Evolutionary conservation across 2,888 invertebrate species (phyloP).

Genomic region (Drosophila villosipedis): DNA sequence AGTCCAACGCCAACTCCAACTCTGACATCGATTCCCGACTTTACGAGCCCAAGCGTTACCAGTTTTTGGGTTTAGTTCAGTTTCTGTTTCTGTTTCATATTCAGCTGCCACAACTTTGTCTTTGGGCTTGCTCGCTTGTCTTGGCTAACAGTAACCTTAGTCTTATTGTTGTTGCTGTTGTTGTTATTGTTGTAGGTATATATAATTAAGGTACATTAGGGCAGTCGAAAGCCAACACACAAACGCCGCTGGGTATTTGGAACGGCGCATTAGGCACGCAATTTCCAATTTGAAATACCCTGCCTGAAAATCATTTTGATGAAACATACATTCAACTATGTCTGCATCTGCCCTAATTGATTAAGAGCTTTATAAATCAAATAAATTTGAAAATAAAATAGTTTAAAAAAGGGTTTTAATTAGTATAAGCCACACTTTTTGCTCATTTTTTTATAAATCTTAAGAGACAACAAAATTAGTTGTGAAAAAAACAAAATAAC

Average conservation of each 20-base stretch:
- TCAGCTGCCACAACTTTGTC: slow-evolving; percentile 20
- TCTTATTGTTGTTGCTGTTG: slow-evolving; percentile 22
- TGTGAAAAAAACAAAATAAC: not conserved
- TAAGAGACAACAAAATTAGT: too few species aligned
- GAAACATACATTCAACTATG: not conserved
- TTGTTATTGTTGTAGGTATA: slow-evolving; percentile 33
- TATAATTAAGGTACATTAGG: slow-evolving; percentile 78
- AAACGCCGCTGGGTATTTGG: slow-evolving; percentile 59
- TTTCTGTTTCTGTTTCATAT: slow-evolving; percentile 3
- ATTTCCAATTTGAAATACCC: slow-evolving; percentile 61
- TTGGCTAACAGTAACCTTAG: slow-evolving; percentile 51
- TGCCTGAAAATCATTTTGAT: not conserved
- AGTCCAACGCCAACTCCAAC: slow-evolving; percentile 3
- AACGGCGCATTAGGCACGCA: slow-evolving; percentile 74
- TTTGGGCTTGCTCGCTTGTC: slow-evolving; percentile 24
- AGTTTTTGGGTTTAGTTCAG: slow-evolving; percentile 6
- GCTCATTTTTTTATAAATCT: not conserved
- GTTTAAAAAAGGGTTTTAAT: not conserved
- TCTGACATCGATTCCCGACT: slow-evolving; percentile 10
- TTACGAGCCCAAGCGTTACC: not conserved
- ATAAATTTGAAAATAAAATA: not conserved
- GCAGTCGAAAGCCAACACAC: slow-evolving; percentile 48
- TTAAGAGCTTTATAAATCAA: not conserved
- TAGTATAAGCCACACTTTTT: not conserved
- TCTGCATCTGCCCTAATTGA: not conserved